phyloP scores from a whole-genome alignment of 2,797 vertebrate species.

The Podarcis lilfordi region DNA sequence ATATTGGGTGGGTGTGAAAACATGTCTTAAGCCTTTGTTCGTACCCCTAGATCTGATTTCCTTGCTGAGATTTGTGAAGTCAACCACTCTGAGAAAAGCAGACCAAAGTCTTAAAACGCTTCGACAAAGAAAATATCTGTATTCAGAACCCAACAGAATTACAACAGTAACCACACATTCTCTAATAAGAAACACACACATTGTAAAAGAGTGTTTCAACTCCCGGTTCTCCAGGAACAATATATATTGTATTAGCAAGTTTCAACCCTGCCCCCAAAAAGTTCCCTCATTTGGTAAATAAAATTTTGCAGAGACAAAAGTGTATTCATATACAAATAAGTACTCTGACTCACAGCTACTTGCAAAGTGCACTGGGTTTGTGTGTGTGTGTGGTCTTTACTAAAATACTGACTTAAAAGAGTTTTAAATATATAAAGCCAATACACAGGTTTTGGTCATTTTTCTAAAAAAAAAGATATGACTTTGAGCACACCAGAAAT shows the following conservation, averaged over 20 bases:
- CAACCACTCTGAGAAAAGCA: slow-evolving; percentile 40
- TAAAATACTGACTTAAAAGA: slow-evolving; percentile 77
- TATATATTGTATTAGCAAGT: slow-evolving; percentile 31
- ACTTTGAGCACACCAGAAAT: slow-evolving; percentile 55
- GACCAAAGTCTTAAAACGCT: slow-evolving; percentile 52
- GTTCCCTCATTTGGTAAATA: slow-evolving; percentile 43
- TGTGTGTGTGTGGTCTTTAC: slow-evolving; percentile 54
- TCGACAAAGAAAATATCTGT: slow-evolving; percentile 74
- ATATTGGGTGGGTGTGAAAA: background rate
- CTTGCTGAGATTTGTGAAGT: background rate
- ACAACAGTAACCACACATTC: slow-evolving; percentile 72
- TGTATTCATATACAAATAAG: slow-evolving; percentile 67
- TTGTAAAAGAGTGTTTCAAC: slow-evolving; percentile 71
- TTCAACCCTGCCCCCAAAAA: slow-evolving; percentile 48
- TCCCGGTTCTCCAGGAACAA: slow-evolving; percentile 68
- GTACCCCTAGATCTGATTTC: background rate
- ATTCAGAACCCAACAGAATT: slow-evolving; percentile 76
- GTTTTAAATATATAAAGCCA: slow-evolving; percentile 78
- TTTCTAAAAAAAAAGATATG: slow-evolving; percentile 45
- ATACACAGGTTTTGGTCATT: slow-evolving; percentile 68
- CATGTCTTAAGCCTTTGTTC: background rate
- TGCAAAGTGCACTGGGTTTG: slow-evolving; percentile 40
- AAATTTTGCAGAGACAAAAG: slow-evolving; percentile 47
- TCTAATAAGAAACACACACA: slow-evolving; percentile 67
- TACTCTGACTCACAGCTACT: slow-evolving; percentile 61